Evolutionary conservation across 2,113 vertebrate genomes (phyloP).

Genomic region (Eptesicus fuscus): DNA sequence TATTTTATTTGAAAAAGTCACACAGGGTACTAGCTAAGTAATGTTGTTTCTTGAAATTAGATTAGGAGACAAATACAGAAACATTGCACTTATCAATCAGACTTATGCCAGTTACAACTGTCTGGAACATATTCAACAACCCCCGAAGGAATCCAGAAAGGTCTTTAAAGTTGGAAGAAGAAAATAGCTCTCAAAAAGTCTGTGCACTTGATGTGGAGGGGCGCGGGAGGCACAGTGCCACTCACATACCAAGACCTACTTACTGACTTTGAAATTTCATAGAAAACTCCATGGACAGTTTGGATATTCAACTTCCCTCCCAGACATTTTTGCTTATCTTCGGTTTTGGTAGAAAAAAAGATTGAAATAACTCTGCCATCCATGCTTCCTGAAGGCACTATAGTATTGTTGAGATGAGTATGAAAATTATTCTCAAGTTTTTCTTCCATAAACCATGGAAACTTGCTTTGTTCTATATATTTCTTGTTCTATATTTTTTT

Average conservation of each 20-base stretch:
- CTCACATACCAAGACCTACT: neutral
- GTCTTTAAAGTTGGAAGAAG: slow-evolving; percentile 25
- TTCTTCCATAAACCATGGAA: slow-evolving; percentile 21
- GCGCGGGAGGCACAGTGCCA: neutral
- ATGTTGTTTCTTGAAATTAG: slow-evolving; percentile 46
- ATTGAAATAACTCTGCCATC: neutral
- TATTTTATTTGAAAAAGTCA: slow-evolving; percentile 52
- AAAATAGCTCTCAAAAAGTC: slow-evolving; percentile 17
- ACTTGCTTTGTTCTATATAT: neutral
- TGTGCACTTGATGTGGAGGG: neutral
- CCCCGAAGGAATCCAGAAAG: slow-evolving; percentile 46
- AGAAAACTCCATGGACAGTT: slow-evolving; percentile 14
- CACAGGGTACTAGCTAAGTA: slow-evolving; percentile 13
- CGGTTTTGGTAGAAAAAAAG: slow-evolving; percentile 31
- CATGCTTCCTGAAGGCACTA: slow-evolving; percentile 11
- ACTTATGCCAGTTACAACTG: slow-evolving; percentile 39
- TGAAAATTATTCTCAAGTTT: slow-evolving; percentile 44
- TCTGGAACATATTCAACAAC: slow-evolving; percentile 33
- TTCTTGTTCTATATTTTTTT: slow-evolving; percentile 2
- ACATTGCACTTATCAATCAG: neutral
- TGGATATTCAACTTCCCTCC: neutral
- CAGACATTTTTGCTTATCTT: slow-evolving; percentile 27
- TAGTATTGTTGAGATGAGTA: slow-evolving; percentile 1
- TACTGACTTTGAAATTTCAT: slow-evolving; percentile 25
- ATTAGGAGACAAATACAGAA: slow-evolving; percentile 45